These are phyloP conservation scores for Camponotus floridanus DNA, from an alignment of 1,140 invertebrate species.

Conservation along the genomic window DNA sequence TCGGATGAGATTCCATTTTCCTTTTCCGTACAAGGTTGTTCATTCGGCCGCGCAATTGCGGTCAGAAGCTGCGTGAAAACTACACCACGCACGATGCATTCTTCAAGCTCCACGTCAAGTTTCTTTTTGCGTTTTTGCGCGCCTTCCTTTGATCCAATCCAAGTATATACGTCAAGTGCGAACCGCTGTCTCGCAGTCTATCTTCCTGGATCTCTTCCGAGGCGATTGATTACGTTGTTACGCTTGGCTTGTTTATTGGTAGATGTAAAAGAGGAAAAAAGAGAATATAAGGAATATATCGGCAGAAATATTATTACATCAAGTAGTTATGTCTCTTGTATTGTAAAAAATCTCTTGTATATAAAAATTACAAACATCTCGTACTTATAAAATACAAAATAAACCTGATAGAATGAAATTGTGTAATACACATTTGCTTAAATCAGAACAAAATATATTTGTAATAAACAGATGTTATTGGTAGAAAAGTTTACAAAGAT, in stretches of 20 bases:
- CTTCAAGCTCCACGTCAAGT: not conserved
- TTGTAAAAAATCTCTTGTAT: too few species aligned
- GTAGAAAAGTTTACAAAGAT: too few species aligned
- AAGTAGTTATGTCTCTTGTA: too few species aligned
- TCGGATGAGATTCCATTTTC: not conserved
- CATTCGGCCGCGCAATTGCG: not conserved
- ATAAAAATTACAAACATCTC: too few species aligned
- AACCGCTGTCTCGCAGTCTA: not conserved
- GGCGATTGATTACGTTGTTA: slow-evolving; percentile 30
- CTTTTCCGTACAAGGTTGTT: not conserved
- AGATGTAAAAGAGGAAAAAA: not conserved
- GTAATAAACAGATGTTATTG: too few species aligned
- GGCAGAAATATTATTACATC: not conserved
- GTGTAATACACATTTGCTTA: too few species aligned
- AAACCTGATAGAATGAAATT: too few species aligned
- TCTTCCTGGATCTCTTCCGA: not conserved
- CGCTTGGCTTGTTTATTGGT: not conserved
- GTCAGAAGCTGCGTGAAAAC: not conserved
- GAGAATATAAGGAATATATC: not conserved
- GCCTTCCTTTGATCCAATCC: not conserved
- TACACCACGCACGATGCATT: not conserved
- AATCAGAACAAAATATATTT: too few species aligned
- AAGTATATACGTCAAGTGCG: not conserved
- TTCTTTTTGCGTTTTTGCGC: slow-evolving; percentile 18
- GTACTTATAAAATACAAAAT: too few species aligned